Evolutionary conservation across 2,113 vertebrate species (phyloP), one percentile per base, ranked within the genome.

Genomic region (Hippolais icterina): DNA sequence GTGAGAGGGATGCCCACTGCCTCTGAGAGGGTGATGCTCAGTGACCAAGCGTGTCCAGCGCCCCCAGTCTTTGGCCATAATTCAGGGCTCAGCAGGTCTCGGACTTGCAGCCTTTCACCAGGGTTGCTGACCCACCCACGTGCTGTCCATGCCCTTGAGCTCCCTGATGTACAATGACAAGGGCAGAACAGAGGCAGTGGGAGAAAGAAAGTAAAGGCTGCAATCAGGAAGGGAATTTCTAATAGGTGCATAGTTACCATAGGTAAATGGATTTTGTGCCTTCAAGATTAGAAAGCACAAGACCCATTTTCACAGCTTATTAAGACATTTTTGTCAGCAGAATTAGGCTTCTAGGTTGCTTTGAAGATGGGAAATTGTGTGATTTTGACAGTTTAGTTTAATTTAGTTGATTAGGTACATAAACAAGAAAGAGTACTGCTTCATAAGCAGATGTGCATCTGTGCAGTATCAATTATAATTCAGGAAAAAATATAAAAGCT

Each of bases 71-170:
- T 42, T 0, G 0, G 12, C n/a, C 17, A 27, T 66, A 66, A 29
- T 20, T 68, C 22, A 35, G 39, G 46, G 52, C 54, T 65, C 60
- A 66, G 54, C 42, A 70, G 60, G 19, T 39, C 57, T 90, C 47
- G 20, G 31, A 31, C 37, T 22, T 72, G 29, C 27, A 77, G 37
- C 9, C 8, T 50, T 20, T 49, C 37, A 2, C 18, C 8, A 44
- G 61, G 35, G 39, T 23, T 39, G 12, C 47, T 63, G 24, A 17
- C 35, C 33, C 15, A 17, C 35, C 33, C 15, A 6, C 0, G 1
- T 4, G 0, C n/a, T 37, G 8, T 17, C 39, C 4, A 0, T 53
- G 20, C n/a, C 47, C 12, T 18, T 3, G 2, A 46, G 39, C 35
- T 71, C 39, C 29, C 59, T 53, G 24, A 23, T 2, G 0, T 25